These are phyloP conservation scores for Leucoma salicis DNA, from an alignment of 2,888 invertebrate genomes.

Conservation along the genomic window DNA sequence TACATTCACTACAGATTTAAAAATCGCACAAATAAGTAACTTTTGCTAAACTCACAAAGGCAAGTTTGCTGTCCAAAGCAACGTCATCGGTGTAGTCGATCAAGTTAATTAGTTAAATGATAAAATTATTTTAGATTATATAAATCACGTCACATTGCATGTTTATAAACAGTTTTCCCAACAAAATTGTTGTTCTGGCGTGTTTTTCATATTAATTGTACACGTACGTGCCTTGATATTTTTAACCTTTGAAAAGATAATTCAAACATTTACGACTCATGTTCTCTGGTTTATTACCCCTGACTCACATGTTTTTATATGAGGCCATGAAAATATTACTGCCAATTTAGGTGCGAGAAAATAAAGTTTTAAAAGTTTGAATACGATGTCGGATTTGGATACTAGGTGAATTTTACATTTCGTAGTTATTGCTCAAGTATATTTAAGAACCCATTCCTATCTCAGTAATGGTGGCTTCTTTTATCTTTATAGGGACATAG, in stretches of 20 bases:
- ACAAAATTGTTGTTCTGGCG: slow-evolving; percentile 15
- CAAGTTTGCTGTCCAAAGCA: neutral
- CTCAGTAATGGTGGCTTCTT: too few species aligned
- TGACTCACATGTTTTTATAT: neutral
- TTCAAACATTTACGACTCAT: neutral
- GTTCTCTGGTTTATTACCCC: neutral
- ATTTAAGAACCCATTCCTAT: too few species aligned
- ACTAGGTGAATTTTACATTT: too few species aligned
- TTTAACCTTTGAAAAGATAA: slow-evolving; percentile 11
- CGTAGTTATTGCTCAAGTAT: too few species aligned
- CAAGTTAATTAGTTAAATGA: too few species aligned
- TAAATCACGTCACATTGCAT: slow-evolving; percentile 32
- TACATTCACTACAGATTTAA: too few species aligned
- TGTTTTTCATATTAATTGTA: slow-evolving; percentile 26
- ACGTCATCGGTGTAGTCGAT: too few species aligned
- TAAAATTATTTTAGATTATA: too few species aligned
- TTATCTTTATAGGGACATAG: too few species aligned
- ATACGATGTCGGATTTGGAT: slow-evolving; percentile 9
- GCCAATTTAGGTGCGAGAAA: neutral
- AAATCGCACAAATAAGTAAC: too few species aligned
- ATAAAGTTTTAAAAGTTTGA: neutral
- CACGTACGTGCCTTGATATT: slow-evolving; percentile 3
- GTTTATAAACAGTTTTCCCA: slow-evolving; percentile 16
- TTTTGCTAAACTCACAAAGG: too few species aligned
- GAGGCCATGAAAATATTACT: neutral